Base-by-base conservation (phyloP, 1,140 invertebrate species). In the Brachionus manjavacas region DNA sequence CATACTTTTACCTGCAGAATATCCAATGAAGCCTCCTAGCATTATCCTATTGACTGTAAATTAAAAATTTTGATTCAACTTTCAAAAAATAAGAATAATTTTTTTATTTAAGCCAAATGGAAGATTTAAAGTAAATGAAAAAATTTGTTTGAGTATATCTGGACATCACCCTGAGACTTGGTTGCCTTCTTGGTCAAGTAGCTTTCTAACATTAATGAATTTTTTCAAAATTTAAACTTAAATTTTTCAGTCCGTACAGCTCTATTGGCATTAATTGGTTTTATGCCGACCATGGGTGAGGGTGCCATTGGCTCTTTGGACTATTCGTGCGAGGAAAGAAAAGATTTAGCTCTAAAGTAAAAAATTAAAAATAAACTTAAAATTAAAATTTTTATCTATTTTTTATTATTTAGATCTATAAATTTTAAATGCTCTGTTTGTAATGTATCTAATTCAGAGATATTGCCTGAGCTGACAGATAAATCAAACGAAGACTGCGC, bases 81-180 rank as follows among this genome's bases (percentile, higher is more conserved):
- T 64, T 23, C 66, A 49, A n/a, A 35, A 60, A 72, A 35, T 25
- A 43, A 23, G 3, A 85, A 85, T 2, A 84, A 11, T 85, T 86
- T 88, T 89, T 87, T 72, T 80, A 86, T 87, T 11, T 87, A 35
- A 95, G 94, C 95, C 95, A 28, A 98, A 96, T 91, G 96, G 96
- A 64, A 91, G 96, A 85, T 98, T 98, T 92, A 95, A 97, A 91
- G 92, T 92, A 2, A 94, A 95, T 86, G 96, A 95, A 89, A 97
- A 98, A 90, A 97, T 98, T 87, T 98, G 96, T 89, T 90, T 98
- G 55, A 96, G 94, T 85, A 98, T 98, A 86, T 97, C 95, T 86
- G 95, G 95, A n/a, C 93, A 97, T 90, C 96, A 98, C 90, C 96
- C 96, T 14, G 96, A 98, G 90, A 96, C 95, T 14, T 98, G 96